Evolutionary conservation across 1,140 invertebrate genomes (phyloP), one percentile per base, ranked within the genome.

Genomic region (Neodiprion pinetum): DNA sequence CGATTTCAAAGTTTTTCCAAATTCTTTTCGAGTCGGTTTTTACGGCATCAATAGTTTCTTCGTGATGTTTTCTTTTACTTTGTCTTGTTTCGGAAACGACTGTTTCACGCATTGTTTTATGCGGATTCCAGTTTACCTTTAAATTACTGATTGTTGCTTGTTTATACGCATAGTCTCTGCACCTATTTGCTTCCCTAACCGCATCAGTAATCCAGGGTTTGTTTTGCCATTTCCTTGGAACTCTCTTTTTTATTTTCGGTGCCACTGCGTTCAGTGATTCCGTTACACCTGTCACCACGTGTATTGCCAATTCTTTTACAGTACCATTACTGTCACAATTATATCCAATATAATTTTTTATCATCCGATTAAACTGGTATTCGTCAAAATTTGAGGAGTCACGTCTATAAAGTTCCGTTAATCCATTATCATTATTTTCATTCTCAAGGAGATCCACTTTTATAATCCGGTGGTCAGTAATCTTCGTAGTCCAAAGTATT

Each of bases 401-500:
- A 28, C 61, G 21, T 48, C 14, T 67, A 21, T 23, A 66, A 73
- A 17, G 28, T 48, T 66, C 17, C 12, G 48, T 65, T 40, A 11
- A 0, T 21, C 12, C 17, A 67, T 47, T 12, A 5, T 9, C n/a
- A 14, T 14, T 17, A 8, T 14, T 14, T 0, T 61, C n/a, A 9
- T 61, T 61, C 9, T 12, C n/a, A 5, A 5, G 11, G 5, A 61
- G 17, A 7, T 72, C 21, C 1, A 75, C 49, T 50, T 69, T 40
- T 1, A 76, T 9, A 12, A 70, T 65, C 9, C 72, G 21, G 28
- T 76, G 71, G 70, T 76, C 72, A 11, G 75, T 50, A 47, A 73
- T 70, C 48, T 76, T 76, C n/a, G 71, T 72, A 14, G 71, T 70
- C 47, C 14, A 10, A 14, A 70, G 40, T 69, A 76, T 67, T 61